Evolutionary conservation across 1,140 invertebrate genomes (phyloP), one percentile per base, ranked within the genome.

Genomic region (Ceratina calcarata): DNA sequence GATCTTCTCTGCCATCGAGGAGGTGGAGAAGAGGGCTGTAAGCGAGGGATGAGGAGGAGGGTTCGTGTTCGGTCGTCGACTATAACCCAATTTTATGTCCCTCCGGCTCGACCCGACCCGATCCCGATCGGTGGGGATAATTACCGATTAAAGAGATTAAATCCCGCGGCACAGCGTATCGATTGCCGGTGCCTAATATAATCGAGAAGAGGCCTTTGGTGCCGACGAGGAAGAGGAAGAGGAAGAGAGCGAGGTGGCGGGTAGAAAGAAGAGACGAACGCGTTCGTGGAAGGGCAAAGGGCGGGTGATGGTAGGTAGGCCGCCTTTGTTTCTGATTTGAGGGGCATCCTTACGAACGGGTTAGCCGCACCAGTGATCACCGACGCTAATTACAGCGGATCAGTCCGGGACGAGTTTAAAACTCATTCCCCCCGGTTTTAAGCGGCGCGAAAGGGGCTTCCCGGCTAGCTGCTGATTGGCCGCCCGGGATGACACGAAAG

Each of bases 351-450:
- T 89, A 89, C 87, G 87, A 88, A 89, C 88, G 88, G 86, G 88
- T 89, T 89, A 89, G 91, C 90, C 90, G 90, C 90, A 87, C 88
- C 91, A 91, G 87, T 90, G 91, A 92, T 92, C 91, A 92, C 90
- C 89, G 83, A 91, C 90, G 91, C 91, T 91, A 91, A 91, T 91
- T 91, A 91, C 91, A 91, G 87, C 89, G 90, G 91, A 91, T 91
- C 91, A 91, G 87, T 82, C 85, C 81, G 78, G 37, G 86, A 86
- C 89, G 90, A 91, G 90, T 91, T 91, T 91, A 91, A 91, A 91
- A 91, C 91, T 91, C 90, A 91, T 90, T 91, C 91, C 86, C 86
- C 74, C 76, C 32, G 61, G 68, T 87, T 88, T 89, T 87, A 86
- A 89, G 87, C 87, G 82, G 75, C 73, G 86, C 87, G 74, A 89